Base-by-base conservation (phyloP, 2,797 vertebrate species). In the Kryptolebias ocellatus region DNA sequence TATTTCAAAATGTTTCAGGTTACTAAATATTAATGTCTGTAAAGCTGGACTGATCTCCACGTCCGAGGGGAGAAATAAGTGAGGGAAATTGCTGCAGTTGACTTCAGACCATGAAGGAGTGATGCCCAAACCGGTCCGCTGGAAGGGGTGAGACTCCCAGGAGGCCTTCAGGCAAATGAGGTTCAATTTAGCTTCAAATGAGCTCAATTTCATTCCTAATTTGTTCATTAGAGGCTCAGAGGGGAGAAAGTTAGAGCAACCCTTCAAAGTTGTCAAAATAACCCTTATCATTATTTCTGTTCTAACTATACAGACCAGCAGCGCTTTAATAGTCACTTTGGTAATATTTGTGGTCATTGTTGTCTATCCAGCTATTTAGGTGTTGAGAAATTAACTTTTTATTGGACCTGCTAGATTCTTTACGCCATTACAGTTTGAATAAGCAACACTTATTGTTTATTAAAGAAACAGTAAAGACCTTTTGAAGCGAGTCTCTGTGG, bases 171-270 rank as follows among this genome's bases (percentile, higher is more conserved):
- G 47, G 53, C 53, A 75, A 67, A 78, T 42, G 3, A 71, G 67
- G 39, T 67, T 72, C 39, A 60, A 65, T 74, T 79, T 66, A 64
- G 55, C 34, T 73, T 58, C n/a, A 64, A 67, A 73, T 74, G 7
- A 54, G 63, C 8, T 49, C 55, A 5, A 31, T 72, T 72, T 66
- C 20, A 37, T 20, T 67, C 54, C 12, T 76, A 64, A 80, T 76
- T 62, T 68, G 55, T 73, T 73, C 51, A 76, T 72, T 72, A 67
- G 52, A 51, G 46, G 57, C 28, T 16, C n/a, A 4, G 46, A 15
- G 11, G 47, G 37, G 59, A 47, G 27, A 37, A 20, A 31, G 20
- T 52, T 39, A 58, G 4, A 51, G 50, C 49, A 39, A 64, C 10
- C 70, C 49, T 53, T 51, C 42, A 60, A 57, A 47, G 11, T n/a